Conservation (phyloP, 2,113 vertebrate species). For the Brachyhypopomus occidentalis region DNA sequence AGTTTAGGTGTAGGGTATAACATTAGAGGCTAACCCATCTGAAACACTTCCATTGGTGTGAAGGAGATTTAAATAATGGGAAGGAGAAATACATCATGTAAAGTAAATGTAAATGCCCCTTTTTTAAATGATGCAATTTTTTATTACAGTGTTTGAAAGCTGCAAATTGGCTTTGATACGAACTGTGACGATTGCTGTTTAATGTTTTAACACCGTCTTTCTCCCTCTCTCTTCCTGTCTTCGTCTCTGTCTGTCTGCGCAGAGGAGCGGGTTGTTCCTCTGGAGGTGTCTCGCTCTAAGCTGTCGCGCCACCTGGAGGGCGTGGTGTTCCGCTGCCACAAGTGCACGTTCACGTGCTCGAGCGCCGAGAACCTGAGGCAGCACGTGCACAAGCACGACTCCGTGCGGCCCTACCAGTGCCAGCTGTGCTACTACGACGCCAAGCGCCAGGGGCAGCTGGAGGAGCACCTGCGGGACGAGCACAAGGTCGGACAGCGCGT, state of each 20-base stretch:
- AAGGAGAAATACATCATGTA: no score
- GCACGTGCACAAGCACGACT: slow-evolving; percentile 94
- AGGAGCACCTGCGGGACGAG: slow-evolving; percentile 89
- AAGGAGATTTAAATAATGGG: no score
- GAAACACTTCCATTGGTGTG: no score
- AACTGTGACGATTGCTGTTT: no score
- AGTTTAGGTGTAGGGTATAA: no score
- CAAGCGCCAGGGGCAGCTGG: slow-evolving; percentile 87
- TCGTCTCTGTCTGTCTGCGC: background rate
- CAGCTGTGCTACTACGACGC: slow-evolving; percentile 98
- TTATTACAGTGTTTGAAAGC: no score
- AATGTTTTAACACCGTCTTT: background rate
- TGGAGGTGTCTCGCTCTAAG: slow-evolving; percentile 96
- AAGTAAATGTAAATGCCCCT: no score
- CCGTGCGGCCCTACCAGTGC: slow-evolving; percentile 95
- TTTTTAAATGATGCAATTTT: no score
- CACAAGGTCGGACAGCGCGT: slow-evolving; percentile 84
- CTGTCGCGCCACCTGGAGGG: slow-evolving; percentile 95
- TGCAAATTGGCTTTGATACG: no score
- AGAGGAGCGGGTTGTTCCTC: slow-evolving; percentile 96
- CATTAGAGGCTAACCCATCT: no score
- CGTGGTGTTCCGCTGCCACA: slow-evolving; percentile 94
- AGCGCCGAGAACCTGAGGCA: slow-evolving; percentile 91
- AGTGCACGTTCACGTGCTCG: slow-evolving; percentile 98
- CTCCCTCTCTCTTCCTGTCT: background rate